Base-by-base conservation (phyloP, 2,797 vertebrate genomes). In the Triplophysa yarkandensis region DNA sequence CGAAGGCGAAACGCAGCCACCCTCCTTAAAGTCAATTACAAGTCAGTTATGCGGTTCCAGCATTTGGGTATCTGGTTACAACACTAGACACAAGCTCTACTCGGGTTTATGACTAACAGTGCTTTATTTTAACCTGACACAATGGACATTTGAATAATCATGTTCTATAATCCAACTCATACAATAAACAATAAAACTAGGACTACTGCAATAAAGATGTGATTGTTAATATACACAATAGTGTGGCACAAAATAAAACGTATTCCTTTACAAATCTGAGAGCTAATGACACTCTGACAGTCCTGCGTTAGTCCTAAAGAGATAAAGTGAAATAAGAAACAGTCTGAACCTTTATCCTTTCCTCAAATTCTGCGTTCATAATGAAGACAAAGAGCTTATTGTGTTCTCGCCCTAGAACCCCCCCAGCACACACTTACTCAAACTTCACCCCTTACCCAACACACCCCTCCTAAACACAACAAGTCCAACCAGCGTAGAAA, bases 341-440 rank as follows among this genome's bases (percentile, higher is more conserved):
- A n/a, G 55, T 58, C 17, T 30, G 17, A 68, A 68, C 21, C 43
- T 39, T 46, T 23, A 50, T 48, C 28, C 57, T 32, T 52, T 68
- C 44, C 70, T 74, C 34, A 61, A 73, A 74, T 63, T 32, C 57
- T 60, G 60, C 48, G 28, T 60, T 65, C 36, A 73, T 77, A 77
- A 80, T 74, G 75, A 77, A 77, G 72, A 80, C 79, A 80, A 77
- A 70, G 75, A 43, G 58, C 69, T 77, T 63, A 80, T 80, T 80
- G 79, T 80, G 65, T 68, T 69, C 60, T 2, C n/a, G 50, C 60
- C 30, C 28, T 58, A 68, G 54, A 68, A 36, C 32, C 65, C 21
- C 39, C 50, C 58, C 44, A 60, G 58, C 52, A n/a, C 34, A 19
- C 63, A 44, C 62, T 19, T 27, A 54, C 69, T 16, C 74, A 62